A percentile compares a stretch with the other conserved stretches of the same genome.
phyloP scores from a whole-genome alignment of 2,797 vertebrate genomes.

The Odontamblyopus lacepedii region DNA sequence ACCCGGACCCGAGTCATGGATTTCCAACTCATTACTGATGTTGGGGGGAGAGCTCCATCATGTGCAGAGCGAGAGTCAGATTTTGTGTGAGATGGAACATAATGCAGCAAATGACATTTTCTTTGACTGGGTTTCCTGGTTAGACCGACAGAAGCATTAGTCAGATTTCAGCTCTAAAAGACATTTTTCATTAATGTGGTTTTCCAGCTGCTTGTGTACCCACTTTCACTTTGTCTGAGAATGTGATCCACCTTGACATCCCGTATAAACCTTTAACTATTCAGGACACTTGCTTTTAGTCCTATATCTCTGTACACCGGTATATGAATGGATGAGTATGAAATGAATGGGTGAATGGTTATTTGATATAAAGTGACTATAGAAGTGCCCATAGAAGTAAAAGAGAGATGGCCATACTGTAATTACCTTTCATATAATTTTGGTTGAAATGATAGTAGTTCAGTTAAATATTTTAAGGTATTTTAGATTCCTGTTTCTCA shows the following conservation, averaged over 20 bases:
- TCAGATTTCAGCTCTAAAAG: background rate
- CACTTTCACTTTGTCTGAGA: background rate
- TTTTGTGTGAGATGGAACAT: slow-evolving; percentile 32
- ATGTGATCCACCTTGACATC: background rate
- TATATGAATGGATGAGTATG: background rate
- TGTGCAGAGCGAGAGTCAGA: slow-evolving; percentile 14
- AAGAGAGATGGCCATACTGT: background rate
- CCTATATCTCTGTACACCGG: background rate
- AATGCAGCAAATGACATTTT: slow-evolving; percentile 32
- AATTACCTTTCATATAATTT: background rate
- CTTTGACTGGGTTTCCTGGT: slow-evolving; percentile 21
- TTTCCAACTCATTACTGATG: slow-evolving; percentile 49
- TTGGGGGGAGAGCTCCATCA: slow-evolving; percentile 28
- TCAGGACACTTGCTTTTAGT: too few species aligned
- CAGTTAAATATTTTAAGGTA: too few species aligned
- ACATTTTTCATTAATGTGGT: slow-evolving; percentile 13
- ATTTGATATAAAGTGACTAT: background rate
- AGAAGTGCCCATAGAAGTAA: background rate
- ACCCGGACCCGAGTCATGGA: slow-evolving; percentile 23
- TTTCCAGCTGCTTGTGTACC: background rate
- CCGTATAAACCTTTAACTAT: background rate
- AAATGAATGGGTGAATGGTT: background rate
- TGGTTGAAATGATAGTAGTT: background rate
- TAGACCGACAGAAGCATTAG: slow-evolving; percentile 22
- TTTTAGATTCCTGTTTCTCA: too few species aligned